Evolutionary conservation across 2,113 vertebrate genomes (phyloP).

Genomic region (Stomatorhinus ivindoensis): DNA sequence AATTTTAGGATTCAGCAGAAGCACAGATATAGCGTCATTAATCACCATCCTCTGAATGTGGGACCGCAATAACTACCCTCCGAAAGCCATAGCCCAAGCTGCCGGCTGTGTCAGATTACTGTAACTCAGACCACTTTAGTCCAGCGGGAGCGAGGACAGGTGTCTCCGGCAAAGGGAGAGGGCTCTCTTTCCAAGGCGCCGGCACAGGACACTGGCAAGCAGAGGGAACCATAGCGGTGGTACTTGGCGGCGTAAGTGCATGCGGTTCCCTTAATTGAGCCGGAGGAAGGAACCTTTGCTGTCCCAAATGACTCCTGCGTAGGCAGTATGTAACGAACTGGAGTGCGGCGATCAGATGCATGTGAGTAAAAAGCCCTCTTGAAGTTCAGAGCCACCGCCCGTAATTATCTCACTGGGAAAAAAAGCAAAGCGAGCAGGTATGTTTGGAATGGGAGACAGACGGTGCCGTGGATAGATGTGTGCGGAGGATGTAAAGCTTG

Average conservation of each 20-base stretch:
- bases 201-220: background rate
- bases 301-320: background rate
- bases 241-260: background rate
- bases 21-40: conserved; percentile 26
- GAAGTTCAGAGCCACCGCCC: background rate
- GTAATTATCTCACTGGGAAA: background rate
- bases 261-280: background rate
- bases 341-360: background rate
- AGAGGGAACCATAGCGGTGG: background rate
- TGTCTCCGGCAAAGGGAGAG: conserved; percentile 2
- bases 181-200: background rate
- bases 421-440: background rate
- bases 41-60: conserved; percentile 36
- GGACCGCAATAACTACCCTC: conserved; percentile 23
- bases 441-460: background rate
- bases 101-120: conserved; percentile 27
- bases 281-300: background rate
- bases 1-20: conserved; percentile 40
- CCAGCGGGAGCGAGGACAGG: conserved; percentile 14
- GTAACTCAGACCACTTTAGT: background rate
- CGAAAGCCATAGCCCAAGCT: background rate
- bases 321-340: background rate
- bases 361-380: background rate
- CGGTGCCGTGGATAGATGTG: background rate
- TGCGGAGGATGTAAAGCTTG: background rate